Base-by-base conservation (phyloP, 2,113 vertebrate species). In the Cathartes aura region DNA sequence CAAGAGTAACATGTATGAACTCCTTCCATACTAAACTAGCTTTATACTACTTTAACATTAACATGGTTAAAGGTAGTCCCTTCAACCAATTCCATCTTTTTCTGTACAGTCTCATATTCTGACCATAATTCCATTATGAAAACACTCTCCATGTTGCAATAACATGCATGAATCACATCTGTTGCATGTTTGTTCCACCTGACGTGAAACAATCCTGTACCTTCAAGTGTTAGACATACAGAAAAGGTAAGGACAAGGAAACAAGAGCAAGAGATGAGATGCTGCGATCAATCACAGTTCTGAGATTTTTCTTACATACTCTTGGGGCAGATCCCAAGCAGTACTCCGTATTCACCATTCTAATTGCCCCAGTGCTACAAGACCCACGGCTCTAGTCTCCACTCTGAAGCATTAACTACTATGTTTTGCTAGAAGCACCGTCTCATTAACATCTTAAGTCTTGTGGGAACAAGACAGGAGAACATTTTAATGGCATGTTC, bases 331-430 rank as follows among this genome's bases (percentile, higher is more conserved):
- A 75, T 47, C 47, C 23, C 55, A 74, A 81, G 24, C 1, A 52
- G 6, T 5, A 38, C 11, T 26, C 43, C 34, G 8, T 22, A 10
- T 66, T 92, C 75, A 42, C 11, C 32, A 68, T 5, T 21, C 50
- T n/a, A 13, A 38, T 1, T 58, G 27, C 8, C 20, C 38, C 63
- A 29, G 34, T 20, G 21, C 15, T 27, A 19, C 36, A 60, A 82
- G 36, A 53, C 6, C 7, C 2, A 3, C 0, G 0, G 19, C 27
- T 81, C 42, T 30, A 5, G 9, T 18, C n/a, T 59, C 59, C 22
- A 27, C 8, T 50, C 26, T 8, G 12, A 76, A 89, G 15, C 9
- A 42, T 12, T 24, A 85, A 47, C 7, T 66, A 21, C 17, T 15
- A 16, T 3, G 5, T 27, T 70, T 70, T 58, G 21, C 29, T 60